These are phyloP conservation scores for Pseudanteris insignis DNA, from an alignment of 2,888 invertebrate species.

Conservation along the genomic window DNA sequence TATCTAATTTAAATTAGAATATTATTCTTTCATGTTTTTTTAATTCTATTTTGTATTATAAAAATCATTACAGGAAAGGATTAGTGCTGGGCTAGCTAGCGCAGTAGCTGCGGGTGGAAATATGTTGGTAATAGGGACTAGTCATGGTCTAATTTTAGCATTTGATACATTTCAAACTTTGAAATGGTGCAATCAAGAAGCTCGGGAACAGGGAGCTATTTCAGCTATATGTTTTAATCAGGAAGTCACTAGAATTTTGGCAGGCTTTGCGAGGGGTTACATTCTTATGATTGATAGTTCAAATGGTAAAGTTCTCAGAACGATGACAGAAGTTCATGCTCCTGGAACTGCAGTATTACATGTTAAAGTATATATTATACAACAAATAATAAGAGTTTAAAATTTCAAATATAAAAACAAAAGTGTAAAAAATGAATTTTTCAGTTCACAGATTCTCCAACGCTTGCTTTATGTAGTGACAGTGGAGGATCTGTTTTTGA, in stretches of 20 bases:
- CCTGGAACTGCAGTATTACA: constrained; percentile 85
- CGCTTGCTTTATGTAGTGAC: constrained; percentile 84
- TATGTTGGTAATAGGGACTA: constrained; percentile 91
- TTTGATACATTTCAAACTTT: constrained; percentile 88
- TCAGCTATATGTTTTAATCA: constrained; percentile 86
- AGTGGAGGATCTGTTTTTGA: constrained; percentile 97
- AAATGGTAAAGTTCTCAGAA: constrained; percentile 79
- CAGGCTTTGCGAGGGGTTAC: constrained; percentile 81
- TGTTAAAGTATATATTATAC: constrained; percentile 67
- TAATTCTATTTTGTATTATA: no score
- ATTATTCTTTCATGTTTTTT: no score
- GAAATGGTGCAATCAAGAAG: constrained; percentile 86
- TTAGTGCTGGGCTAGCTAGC: constrained; percentile 89
- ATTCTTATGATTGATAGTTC: constrained; percentile 90
- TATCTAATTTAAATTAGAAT: no score
- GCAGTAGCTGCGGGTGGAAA: constrained; percentile 80
- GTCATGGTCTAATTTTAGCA: constrained; percentile 88
- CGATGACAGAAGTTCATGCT: constrained; percentile 82
- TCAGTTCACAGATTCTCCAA: constrained; percentile 76
- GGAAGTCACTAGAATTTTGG: constrained; percentile 85
- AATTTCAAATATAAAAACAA: no score
- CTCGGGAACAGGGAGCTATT: constrained; percentile 79
- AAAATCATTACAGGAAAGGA: constrained; percentile 74
- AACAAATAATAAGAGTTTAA: no score
- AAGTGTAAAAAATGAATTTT: constrained; percentile 3